Evolutionary conservation across 1,140 invertebrate genomes (phyloP).

Genomic region (Pseudomyrmex dendroicus): DNA sequence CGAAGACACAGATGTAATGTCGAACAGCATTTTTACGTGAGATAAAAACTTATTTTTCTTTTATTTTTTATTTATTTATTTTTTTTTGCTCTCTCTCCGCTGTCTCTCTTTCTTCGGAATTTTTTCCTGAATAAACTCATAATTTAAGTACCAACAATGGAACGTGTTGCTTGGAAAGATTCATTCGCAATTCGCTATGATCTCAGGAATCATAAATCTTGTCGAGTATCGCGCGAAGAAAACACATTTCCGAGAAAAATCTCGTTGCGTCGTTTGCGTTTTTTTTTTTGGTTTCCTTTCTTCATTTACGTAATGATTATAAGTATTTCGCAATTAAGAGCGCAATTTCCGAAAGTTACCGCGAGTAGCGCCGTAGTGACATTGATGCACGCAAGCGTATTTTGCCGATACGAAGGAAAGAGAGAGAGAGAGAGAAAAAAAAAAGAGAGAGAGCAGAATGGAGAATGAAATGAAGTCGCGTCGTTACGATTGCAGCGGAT

Average conservation of each 20-base stretch:
- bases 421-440: background rate
- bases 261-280: too few species aligned
- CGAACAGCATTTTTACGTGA: background rate
- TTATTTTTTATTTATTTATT: background rate
- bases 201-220: too few species aligned
- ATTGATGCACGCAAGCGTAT: conserved; percentile 1
- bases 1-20: conserved; percentile 19
- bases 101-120: background rate
- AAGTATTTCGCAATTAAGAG: conserved; percentile 18
- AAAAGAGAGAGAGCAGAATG: background rate
- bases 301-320: too few species aligned
- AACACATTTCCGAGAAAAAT: too few species aligned
- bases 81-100: background rate
- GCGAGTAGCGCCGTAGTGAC: background rate
- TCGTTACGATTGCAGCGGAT: conserved; percentile 29
- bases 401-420: conserved; percentile 15
- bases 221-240: too few species aligned
- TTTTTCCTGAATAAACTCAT: too few species aligned
- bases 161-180: too few species aligned
- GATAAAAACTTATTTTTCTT: background rate
- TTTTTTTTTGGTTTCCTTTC: too few species aligned
- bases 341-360: background rate
- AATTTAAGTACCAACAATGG: too few species aligned
- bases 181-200: too few species aligned
- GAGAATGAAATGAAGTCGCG: conserved; percentile 39